These are phyloP conservation scores for Loripinus fragilis DNA, from an alignment of 2,888 invertebrate genomes.

Conservation along the genomic window DNA sequence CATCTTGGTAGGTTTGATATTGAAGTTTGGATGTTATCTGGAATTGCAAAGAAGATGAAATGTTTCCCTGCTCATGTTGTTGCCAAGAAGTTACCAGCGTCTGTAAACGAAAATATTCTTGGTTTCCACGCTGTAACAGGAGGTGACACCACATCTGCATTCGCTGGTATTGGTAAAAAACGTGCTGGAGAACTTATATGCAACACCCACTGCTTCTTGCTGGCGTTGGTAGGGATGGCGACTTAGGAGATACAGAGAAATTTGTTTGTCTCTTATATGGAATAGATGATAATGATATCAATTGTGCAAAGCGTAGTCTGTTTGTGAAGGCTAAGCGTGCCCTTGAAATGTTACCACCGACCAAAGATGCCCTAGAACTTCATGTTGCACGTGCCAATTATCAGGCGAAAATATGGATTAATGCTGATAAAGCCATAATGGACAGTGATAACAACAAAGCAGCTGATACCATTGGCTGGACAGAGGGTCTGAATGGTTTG, in stretches of 20 bases:
- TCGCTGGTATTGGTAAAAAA: constrained; percentile 44
- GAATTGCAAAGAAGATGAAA: constrained; percentile 23
- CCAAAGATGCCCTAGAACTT: constrained; percentile 39
- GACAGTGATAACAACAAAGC: constrained; percentile 14
- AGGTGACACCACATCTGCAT: constrained; percentile 31
- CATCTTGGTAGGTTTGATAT: neutral
- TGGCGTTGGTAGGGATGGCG: constrained; percentile 31
- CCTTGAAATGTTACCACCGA: too few relatives aligned
- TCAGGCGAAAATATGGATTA: constrained; percentile 45
- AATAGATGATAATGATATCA: neutral
- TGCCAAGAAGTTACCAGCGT: neutral
- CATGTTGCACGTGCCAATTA: constrained; percentile 38
- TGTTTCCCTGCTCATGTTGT: neutral
- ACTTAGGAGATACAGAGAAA: constrained; percentile 20
- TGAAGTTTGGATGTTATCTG: constrained; percentile 36
- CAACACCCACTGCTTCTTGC: too few relatives aligned
- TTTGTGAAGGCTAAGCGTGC: too few relatives aligned
- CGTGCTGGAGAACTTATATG: constrained; percentile 33
- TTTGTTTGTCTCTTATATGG: too few relatives aligned
- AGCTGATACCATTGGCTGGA: constrained; percentile 26
- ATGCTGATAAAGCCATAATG: constrained; percentile 15
- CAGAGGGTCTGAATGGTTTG: constrained; percentile 10
- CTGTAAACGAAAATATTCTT: neutral
- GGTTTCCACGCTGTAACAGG: constrained; percentile 34
- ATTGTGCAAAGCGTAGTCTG: too few relatives aligned